A percentile compares a stretch with the other conserved stretches of the same genome.
Evolutionary conservation across 2,888 invertebrate species (phyloP).

Genomic region (Lepidonotus clava): DNA sequence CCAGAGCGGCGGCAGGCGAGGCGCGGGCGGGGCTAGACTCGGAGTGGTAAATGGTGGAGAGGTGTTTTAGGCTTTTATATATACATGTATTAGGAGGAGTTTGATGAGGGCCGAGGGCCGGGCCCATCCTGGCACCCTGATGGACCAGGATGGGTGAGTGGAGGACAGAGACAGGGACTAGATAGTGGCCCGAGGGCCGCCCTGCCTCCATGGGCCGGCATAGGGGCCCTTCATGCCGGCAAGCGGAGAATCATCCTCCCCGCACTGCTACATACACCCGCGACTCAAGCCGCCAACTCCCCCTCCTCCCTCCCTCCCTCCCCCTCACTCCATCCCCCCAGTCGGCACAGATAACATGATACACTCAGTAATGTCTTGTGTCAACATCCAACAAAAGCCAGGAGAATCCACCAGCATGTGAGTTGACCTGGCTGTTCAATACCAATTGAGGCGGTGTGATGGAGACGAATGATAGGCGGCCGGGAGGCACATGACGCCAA

Average conservation of each 20-base stretch:
- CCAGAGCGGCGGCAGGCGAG: too few relatives aligned
- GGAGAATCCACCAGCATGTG: background rate
- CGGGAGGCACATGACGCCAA: background rate
- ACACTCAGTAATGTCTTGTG: background rate
- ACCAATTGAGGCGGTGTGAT: background rate
- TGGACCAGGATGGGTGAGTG: background rate
- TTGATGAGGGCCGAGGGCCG: background rate
- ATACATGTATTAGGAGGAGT: background rate
- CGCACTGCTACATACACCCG: too few relatives aligned
- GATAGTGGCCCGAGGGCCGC: background rate
- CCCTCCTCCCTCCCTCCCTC: too few relatives aligned
- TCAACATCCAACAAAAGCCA: background rate
- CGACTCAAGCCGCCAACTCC: too few relatives aligned
- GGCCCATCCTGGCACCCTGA: background rate
- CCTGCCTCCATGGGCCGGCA: background rate
- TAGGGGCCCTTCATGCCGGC: background rate
- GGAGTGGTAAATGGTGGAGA: background rate
- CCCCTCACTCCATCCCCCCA: too few relatives aligned
- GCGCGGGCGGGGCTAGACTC: background rate
- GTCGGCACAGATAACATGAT: slow-evolving; percentile 21
- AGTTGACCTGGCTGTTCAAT: background rate
- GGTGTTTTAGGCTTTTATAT: background rate
- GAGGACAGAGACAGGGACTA: background rate
- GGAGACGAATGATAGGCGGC: background rate
- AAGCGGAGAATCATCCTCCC: background rate